Conservation (phyloP, 2,113 vertebrate genomes). For the Tachysurus vachellii region DNA sequence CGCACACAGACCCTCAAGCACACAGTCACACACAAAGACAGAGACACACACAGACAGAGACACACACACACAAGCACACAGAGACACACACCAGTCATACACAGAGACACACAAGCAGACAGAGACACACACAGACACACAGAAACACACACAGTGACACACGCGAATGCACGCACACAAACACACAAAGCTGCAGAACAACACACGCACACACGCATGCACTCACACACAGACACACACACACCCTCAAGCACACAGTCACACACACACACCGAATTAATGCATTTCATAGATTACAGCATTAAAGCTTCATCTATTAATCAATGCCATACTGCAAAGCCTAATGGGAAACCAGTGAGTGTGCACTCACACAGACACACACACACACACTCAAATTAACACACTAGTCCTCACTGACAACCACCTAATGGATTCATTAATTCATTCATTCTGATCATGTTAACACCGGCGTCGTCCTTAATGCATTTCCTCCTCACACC, state of each 20-base stretch:
- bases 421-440: background rate
- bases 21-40: background rate
- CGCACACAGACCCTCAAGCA: background rate
- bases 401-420: background rate
- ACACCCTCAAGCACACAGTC: background rate
- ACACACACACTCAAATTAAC: background rate
- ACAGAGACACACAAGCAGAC: background rate
- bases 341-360: background rate
- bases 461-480: background rate
- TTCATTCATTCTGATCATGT: background rate
- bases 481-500: background rate
- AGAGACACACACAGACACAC: background rate
- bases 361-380: background rate
- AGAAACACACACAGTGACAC: background rate
- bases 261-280: background rate
- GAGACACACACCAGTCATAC: background rate
- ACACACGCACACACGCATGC: too few relatives aligned
- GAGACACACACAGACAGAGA: background rate
- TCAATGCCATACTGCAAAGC: background rate
- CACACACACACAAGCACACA: background rate
- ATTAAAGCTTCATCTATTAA: constrained; percentile 6
- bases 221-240: constrained; percentile 16
- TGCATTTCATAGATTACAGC: background rate
- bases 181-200: too few relatives aligned
- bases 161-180: too few relatives aligned